Evolutionary conservation across 2,113 vertebrate genomes (phyloP).

Genomic region (Micronycteris hirsuta): DNA sequence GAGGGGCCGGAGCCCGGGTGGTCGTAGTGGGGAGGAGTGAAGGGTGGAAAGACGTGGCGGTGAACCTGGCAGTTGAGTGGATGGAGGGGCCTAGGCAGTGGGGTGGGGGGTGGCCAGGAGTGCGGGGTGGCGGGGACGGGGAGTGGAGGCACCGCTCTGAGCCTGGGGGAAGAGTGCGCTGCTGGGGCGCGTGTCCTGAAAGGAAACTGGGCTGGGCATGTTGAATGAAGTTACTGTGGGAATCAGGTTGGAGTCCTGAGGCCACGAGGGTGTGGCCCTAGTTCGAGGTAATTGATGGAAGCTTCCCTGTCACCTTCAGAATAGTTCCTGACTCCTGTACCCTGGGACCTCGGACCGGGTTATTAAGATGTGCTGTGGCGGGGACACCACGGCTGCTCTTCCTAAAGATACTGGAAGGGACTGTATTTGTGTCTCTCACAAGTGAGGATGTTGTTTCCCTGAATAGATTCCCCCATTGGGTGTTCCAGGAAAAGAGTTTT

Average conservation of each 20-base stretch:
- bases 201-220: neutral
- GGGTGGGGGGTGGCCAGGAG: too few species aligned
- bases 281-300: neutral
- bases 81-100: neutral
- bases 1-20: neutral
- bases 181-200: neutral
- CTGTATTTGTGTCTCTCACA: neutral
- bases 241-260: neutral
- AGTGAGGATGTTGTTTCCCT: neutral
- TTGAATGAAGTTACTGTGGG: constrained; percentile 1
- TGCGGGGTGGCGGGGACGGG: fast-evolving
- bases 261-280: neutral
- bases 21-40: neutral
- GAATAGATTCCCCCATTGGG: neutral
- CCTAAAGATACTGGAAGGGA: neutral
- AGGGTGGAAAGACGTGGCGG: neutral
- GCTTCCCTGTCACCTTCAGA: neutral
- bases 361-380: neutral
- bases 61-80: neutral
- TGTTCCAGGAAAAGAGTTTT: neutral
- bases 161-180: neutral
- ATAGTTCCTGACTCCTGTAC: neutral
- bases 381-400: neutral
- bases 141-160: neutral
- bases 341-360: neutral